Base-by-base conservation (phyloP, 1,140 invertebrate genomes). In the Callitettix versicolor region DNA sequence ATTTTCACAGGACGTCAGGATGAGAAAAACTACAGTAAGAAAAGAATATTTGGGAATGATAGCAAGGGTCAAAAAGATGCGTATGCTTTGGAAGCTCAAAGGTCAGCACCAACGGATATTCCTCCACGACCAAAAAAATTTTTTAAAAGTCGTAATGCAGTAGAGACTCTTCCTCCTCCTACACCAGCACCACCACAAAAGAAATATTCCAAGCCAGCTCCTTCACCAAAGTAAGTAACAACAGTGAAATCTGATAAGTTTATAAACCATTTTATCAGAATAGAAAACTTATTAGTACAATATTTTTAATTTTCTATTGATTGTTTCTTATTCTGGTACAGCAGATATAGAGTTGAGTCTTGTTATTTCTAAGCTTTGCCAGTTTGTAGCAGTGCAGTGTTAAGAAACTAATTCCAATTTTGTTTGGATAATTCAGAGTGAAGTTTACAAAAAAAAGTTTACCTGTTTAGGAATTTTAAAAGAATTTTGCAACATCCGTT, bases 61-160 rank as follows among this genome's bases (percentile, higher is more conserved):
- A 43, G 43, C 5, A 34, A 44, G 26, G 51, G 36, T 24, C 26
- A 49, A 38, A 30, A 49, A 53, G 43, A 61, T 34, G 21, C 30
- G 22, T 49, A 30, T 9, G 26, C 26, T 30, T 3, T 9, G 26
- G 26, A 30, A 30, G 9, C 26, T 30, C 26, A 3, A 30, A 30
- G 26, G 33, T 26, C 55, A 15, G 22, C 58, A 36, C 50, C 52
- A 34, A 52, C 52, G 4, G 20, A 41, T 24, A 18, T 60, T 55
- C 70, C 70, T 55, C 72, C 62, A n/a, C 89, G 88, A 66, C 88
- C 88, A 42, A 89, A 89, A 63, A 93, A 93, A 65, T 92, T 92
- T 71, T 91, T 92, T 67, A 93, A 93, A 67, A 91, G 87, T 64
- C 76, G 89, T 26, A 87, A 86, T 69, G 71, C 76, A 1, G 80